phyloP scores from a whole-genome alignment of 2,888 invertebrate species.

The Metellina segmentata region DNA sequence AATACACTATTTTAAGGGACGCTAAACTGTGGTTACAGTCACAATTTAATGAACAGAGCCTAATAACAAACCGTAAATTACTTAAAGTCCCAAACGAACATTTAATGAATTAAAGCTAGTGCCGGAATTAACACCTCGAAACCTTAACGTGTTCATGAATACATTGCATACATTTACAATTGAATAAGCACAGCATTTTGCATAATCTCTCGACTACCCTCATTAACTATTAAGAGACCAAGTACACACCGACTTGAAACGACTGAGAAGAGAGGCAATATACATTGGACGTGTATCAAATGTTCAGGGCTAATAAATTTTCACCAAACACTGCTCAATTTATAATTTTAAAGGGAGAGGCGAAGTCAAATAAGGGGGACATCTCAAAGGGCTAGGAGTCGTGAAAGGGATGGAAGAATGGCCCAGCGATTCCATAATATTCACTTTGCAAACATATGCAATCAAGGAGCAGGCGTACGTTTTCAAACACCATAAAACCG shows the following conservation, averaged over 20 bases:
- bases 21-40: not conserved
- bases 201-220: not conserved
- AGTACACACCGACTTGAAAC: not conserved
- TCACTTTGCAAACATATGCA: not conserved
- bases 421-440: not conserved
- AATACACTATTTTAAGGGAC: not conserved
- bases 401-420: not conserved
- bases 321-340: not conserved
- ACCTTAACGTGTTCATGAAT: not conserved
- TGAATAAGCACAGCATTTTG: not conserved
- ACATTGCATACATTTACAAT: not conserved
- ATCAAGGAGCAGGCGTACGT: slow-evolving; percentile 13
- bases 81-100: not conserved
- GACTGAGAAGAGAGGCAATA: not conserved
- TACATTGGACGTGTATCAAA: not conserved
- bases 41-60: not conserved
- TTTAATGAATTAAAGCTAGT: not conserved
- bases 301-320: not conserved
- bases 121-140: not conserved
- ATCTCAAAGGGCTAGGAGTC: not conserved
- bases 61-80: not conserved
- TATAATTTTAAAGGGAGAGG: not conserved
- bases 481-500: slow-evolving; percentile 52
- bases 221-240: not conserved
- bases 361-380: no score